These are phyloP conservation scores for Zaprionus inermis DNA, from an alignment of 1,140 invertebrate species.

Conservation along the genomic window DNA sequence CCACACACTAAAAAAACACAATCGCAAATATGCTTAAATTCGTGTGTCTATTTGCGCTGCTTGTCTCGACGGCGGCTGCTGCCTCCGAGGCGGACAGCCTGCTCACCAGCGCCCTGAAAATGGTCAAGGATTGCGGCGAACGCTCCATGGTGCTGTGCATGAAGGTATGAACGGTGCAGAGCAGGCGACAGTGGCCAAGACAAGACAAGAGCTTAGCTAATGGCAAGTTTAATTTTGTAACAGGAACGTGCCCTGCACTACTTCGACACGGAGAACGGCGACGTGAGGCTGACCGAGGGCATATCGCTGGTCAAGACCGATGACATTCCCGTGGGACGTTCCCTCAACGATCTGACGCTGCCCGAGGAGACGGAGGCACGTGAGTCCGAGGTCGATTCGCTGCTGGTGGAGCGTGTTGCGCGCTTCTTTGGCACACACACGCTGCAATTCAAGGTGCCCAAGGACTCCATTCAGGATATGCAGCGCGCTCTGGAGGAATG, in stretches of 20 bases:
- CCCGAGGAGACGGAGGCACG: conserved; percentile 89
- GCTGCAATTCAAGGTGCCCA: conserved; percentile 90
- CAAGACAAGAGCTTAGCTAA: background rate
- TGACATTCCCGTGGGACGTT: conserved; percentile 85
- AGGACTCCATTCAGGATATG: conserved; percentile 88
- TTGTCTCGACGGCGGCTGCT: conserved; percentile 84
- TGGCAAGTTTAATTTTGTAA: conserved; percentile 20
- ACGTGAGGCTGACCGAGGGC: conserved; percentile 87
- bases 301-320: conserved; percentile 88
- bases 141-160: conserved; percentile 89
- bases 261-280: conserved; percentile 86
- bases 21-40: conserved; percentile 85
- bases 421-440: conserved; percentile 91
- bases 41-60: conserved; percentile 85
- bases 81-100: conserved; percentile 84
- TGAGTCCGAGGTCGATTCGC: conserved; percentile 91
- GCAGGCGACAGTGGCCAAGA: background rate
- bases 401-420: conserved; percentile 89
- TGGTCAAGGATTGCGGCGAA: conserved; percentile 88
- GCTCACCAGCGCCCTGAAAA: conserved; percentile 87
- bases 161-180: conserved; percentile 85
- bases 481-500: conserved; percentile 88
- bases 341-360: conserved; percentile 85
- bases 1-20: conserved; percentile 7
- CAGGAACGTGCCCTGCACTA: conserved; percentile 89